These are phyloP conservation scores for Campylomormyrus numenius DNA, from an alignment of 2,113 vertebrate genomes.

Conservation along the genomic window DNA sequence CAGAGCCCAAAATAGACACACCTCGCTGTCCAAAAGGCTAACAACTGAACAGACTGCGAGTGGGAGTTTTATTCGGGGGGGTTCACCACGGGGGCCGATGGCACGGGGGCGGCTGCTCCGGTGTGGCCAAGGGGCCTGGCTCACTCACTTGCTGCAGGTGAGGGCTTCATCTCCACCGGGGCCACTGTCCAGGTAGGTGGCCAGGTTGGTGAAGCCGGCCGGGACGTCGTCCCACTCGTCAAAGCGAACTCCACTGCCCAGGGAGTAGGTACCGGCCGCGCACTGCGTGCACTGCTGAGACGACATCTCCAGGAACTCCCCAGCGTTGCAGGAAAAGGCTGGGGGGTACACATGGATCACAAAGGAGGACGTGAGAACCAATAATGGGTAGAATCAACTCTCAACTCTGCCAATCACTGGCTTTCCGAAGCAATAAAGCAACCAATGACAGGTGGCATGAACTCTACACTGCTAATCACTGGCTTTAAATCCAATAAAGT, in stretches of 20 bases:
- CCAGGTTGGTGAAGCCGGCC: conserved; percentile 81
- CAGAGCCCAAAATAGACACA: background rate
- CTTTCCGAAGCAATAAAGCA: background rate
- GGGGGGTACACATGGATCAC: conserved; percentile 3
- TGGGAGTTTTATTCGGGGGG: background rate
- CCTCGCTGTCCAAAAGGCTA: background rate
- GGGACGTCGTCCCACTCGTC: conserved; percentile 92
- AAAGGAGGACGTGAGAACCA: background rate
- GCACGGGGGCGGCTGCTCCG: no score
- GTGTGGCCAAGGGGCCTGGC: background rate
- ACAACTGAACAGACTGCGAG: background rate
- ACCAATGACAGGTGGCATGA: background rate
- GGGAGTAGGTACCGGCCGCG: conserved; percentile 82
- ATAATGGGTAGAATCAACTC: background rate
- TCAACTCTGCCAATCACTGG: background rate
- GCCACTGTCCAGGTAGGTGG: conserved; percentile 74
- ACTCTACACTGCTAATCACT: background rate
- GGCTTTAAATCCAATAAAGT: background rate
- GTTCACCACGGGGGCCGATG: background rate
- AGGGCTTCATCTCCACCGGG: conserved; percentile 21
- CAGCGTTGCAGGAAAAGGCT: conserved; percentile 91
- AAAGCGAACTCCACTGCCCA: conserved; percentile 91
- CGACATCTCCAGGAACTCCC: conserved; percentile 93
- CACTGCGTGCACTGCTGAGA: conserved; percentile 87
- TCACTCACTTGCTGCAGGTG: background rate